phyloP scores from a whole-genome alignment of 1,140 invertebrate species.

The Drosophila micromelanica region DNA sequence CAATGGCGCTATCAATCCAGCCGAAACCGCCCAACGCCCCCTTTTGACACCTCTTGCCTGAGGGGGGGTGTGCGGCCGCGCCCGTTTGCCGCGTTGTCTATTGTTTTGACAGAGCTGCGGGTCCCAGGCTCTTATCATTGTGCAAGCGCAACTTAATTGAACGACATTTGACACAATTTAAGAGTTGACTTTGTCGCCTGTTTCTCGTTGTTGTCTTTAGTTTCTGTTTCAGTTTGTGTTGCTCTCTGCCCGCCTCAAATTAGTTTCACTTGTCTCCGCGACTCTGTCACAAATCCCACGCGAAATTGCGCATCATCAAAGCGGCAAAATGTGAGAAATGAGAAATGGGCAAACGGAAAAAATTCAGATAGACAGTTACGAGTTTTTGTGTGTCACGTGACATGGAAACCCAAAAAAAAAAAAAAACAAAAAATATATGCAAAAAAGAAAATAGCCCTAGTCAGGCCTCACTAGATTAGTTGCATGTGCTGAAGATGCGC shows the following conservation, averaged over 20 bases:
- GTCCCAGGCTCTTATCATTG: slow-evolving; percentile 63
- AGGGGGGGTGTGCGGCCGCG: neutral
- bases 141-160: slow-evolving; percentile 76
- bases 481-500: slow-evolving; percentile 36
- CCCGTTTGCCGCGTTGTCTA: slow-evolving; percentile 5
- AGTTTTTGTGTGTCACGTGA: slow-evolving; percentile 51
- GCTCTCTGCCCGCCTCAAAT: slow-evolving; percentile 44
- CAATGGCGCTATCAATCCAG: slow-evolving; percentile 34
- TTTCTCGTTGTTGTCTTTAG: slow-evolving; percentile 23
- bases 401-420: slow-evolving; percentile 67
- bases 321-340: slow-evolving; percentile 20
- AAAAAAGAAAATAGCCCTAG: slow-evolving; percentile 16
- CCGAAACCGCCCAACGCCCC: neutral
- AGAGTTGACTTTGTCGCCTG: slow-evolving; percentile 44
- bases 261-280: slow-evolving; percentile 69
- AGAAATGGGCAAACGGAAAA: slow-evolving; percentile 7
- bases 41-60: slow-evolving; percentile 32
- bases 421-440: slow-evolving; percentile 27
- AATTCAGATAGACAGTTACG: slow-evolving; percentile 37
- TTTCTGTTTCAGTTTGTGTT: neutral
- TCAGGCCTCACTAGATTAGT: slow-evolving; percentile 39
- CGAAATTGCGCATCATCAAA: slow-evolving; percentile 68
- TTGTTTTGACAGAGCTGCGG: slow-evolving; percentile 42
- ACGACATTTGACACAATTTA: slow-evolving; percentile 77
- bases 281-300: slow-evolving; percentile 43